A percentile compares a stretch with the other conserved stretches of the same genome.
phyloP scores from a whole-genome alignment of 2,113 vertebrate species.

The Sinocyclocheilus maitianheensis region DNA sequence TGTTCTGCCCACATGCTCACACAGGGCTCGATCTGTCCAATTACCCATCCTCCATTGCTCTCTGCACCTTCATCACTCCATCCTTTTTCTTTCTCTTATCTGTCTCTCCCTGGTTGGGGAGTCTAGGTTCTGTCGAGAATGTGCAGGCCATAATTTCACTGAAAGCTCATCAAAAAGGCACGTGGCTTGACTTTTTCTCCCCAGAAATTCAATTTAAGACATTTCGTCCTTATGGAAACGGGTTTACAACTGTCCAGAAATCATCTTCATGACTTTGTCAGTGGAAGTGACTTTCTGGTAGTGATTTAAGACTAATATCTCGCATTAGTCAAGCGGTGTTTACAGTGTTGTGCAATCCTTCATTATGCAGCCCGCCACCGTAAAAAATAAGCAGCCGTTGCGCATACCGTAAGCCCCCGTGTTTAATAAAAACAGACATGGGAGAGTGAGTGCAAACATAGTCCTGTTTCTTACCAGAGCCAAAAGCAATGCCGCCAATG shows the following conservation, averaged over 20 bases:
- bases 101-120: background rate
- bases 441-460: background rate
- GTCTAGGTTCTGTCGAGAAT: background rate
- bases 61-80: slow-evolving; percentile 15
- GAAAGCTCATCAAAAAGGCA: slow-evolving; percentile 23
- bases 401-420: background rate
- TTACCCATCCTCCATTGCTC: slow-evolving; percentile 25
- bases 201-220: background rate
- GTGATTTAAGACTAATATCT: slow-evolving; percentile 10
- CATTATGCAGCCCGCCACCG: slow-evolving; percentile 20
- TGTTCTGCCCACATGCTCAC: slow-evolving; percentile 56
- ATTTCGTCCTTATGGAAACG: background rate
- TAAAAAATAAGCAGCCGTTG: slow-evolving; percentile 34
- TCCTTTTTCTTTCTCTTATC: slow-evolving; percentile 8
- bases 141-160: slow-evolving; percentile 29
- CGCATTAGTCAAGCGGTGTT: slow-evolving; percentile 6
- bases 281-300: background rate
- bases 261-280: background rate
- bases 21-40: slow-evolving; percentile 60
- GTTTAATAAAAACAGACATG: slow-evolving; percentile 41
- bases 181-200: slow-evolving; percentile 3
- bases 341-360: slow-evolving; percentile 20
- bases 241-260: slow-evolving; percentile 19
- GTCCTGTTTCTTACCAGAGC: slow-evolving; percentile 6
- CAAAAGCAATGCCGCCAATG: slow-evolving; percentile 40